Evolutionary conservation across 2,888 invertebrate species (phyloP).

Genomic region (Spodoptera littoralis): DNA sequence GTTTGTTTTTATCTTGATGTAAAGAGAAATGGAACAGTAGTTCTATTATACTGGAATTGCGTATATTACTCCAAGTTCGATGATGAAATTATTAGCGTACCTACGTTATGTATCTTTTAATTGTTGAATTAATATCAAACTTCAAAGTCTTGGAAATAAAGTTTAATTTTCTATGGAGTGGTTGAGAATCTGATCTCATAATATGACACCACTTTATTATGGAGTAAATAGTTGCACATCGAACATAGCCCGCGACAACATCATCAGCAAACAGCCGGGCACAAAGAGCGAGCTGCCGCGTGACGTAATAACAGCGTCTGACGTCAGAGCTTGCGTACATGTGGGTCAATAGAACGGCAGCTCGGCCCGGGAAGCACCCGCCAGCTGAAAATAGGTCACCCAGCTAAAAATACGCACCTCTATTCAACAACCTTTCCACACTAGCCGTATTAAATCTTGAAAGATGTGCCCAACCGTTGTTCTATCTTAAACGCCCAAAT

Average conservation of each 20-base stretch:
- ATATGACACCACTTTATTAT: constrained; percentile 2
- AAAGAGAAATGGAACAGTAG: too few species aligned
- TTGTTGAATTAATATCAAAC: too few species aligned
- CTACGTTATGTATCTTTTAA: too few species aligned
- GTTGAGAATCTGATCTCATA: too few species aligned
- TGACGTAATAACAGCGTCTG: constrained; percentile 80
- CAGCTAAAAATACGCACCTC: constrained; percentile 77
- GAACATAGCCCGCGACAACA: constrained; percentile 43
- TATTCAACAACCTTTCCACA: constrained; percentile 59
- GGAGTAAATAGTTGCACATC: constrained; percentile 26
- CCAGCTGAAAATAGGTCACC: constrained; percentile 81
- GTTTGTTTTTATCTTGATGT: too few species aligned
- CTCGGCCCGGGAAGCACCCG: constrained; percentile 79
- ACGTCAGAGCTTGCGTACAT: constrained; percentile 84
- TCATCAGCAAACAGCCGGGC: constrained; percentile 58
- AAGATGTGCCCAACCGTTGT: constrained; percentile 43
- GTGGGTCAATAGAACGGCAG: constrained; percentile 84
- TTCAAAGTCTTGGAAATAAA: too few species aligned
- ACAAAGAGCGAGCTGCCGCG: constrained; percentile 71
- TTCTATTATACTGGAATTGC: too few species aligned
- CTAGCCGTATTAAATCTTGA: constrained; percentile 43
- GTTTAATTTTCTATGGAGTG: too few species aligned
- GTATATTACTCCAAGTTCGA: too few species aligned
- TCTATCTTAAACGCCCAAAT: constrained; percentile 56
- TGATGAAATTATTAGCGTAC: too few species aligned